Base-by-base conservation (phyloP, 1,140 invertebrate species). In the Drosophila nannoptera region DNA sequence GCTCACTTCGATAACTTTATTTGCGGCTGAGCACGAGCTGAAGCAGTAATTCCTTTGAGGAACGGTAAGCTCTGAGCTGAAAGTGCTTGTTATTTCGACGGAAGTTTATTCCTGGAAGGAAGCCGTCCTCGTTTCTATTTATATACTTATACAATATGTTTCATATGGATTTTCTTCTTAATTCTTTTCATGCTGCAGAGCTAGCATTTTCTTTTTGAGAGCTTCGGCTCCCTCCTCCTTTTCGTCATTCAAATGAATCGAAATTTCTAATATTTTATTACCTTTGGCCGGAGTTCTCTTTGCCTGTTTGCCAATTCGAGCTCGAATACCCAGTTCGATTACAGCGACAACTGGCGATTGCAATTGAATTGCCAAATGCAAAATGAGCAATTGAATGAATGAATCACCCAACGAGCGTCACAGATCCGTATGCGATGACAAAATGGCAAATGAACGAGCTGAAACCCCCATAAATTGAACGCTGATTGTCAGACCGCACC, bases 361-460 rank as follows among this genome's bases (percentile, higher is more conserved):
- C 40, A 69, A 73, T 69, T 61, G 46, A 67, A 73, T 78, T 83
- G 63, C 42, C 60, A 64, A 45, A 73, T 66, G 68, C 61, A 32
- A 75, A 48, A 54, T 73, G 58, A 31, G 14, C 54, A 73, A 73
- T 60, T 78, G 75, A 78, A 74, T 74, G 73, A 22, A 22, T 22
- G 22, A 22, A 22, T 22, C 64, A 75, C 73, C 32, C 40, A 71
- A 69, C 75, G 78, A 66, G 40, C 61, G 64, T 11, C 11, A 11
- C 62, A 48, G 69, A 77, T 65, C 69, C 11, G 14, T 54, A 77
- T 74, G 49, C 69, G 61, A 78, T 74, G 64, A 67, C 75, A n/a
- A 52, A 70, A 69, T 70, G 70, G 29, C 75, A 78, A 78, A 78
- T 74, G 66, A 70, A 78, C 78, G 65, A 74, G 52, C 46, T 12